Percentiles rank a stretch among this genome's conserved stretches.
Evolutionary conservation across 37 sponge, comb jelly and placozoan genomes (phyloP).

Genomic region (Ianthella basta): DNA sequence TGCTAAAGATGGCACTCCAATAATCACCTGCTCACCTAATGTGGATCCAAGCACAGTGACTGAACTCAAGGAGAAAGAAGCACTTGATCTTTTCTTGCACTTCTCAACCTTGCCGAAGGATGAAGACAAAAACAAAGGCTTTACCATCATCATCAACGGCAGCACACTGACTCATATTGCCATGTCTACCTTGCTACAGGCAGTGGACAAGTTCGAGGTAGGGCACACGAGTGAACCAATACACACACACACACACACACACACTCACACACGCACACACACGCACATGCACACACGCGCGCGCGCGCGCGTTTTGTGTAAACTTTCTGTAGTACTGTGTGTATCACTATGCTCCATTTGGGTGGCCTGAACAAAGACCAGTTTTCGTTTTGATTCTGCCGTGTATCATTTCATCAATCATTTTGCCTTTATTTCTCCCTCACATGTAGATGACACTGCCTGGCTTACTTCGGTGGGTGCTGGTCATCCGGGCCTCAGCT

Average conservation of each 20-base stretch:
- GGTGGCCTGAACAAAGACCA: too few relatives aligned
- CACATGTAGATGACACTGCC: neutral
- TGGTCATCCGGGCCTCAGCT: neutral
- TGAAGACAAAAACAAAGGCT: slow-evolving; percentile 45
- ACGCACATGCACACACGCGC: too few relatives aligned
- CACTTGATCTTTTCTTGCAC: slow-evolving; percentile 72
- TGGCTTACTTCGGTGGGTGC: neutral
- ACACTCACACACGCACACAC: too few relatives aligned
- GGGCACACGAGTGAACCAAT: neutral
- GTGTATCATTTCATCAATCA: neutral
- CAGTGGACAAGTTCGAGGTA: slow-evolving; percentile 67
- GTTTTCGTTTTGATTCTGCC: too few relatives aligned
- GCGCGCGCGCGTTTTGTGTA: too few relatives aligned
- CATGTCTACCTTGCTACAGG: slow-evolving; percentile 39
- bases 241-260: too few relatives aligned
- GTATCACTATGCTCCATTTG: too few relatives aligned
- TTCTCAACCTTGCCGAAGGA: slow-evolving; percentile 75
- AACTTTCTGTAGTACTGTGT: too few relatives aligned
- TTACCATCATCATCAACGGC: slow-evolving; percentile 60
- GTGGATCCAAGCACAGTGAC: slow-evolving; percentile 13
- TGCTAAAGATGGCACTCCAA: slow-evolving; percentile 48
- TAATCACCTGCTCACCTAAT: slow-evolving; percentile 58
- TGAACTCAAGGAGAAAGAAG: slow-evolving; percentile 37
- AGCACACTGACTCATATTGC: slow-evolving; percentile 52
- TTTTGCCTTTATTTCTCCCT: neutral